These are phyloP conservation scores for Slavum lentiscoides DNA, from an alignment of 2,888 invertebrate genomes.

Conservation along the genomic window DNA sequence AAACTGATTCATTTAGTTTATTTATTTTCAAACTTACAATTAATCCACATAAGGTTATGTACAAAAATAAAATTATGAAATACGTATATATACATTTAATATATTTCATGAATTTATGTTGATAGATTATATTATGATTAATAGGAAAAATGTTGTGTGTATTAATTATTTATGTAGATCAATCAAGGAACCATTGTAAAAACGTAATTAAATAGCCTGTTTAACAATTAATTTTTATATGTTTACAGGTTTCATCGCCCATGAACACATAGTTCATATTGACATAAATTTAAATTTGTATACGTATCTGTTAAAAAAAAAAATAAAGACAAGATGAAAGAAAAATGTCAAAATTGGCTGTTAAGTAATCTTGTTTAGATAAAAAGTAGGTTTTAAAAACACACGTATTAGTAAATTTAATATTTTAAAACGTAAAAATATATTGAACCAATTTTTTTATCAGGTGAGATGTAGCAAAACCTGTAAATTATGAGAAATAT, in stretches of 20 bases:
- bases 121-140: too few species aligned
- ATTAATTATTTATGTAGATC: background rate
- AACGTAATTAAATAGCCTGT: background rate
- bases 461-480: conserved; percentile 8
- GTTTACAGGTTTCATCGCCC: conserved; percentile 64
- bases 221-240: background rate
- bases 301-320: background rate
- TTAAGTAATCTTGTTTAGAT: conserved; percentile 38
- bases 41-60: too few species aligned
- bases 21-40: too few species aligned
- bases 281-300: conserved; percentile 8
- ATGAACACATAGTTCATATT: conserved; percentile 59
- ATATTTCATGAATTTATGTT: background rate
- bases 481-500: conserved; percentile 25
- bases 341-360: background rate
- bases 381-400: conserved; percentile 30
- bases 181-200: background rate
- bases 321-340: background rate
- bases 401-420: conserved; percentile 36
- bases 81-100: background rate
- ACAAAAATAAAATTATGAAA: too few species aligned
- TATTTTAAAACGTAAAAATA: conserved; percentile 29
- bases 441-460: conserved; percentile 29
- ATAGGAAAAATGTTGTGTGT: too few species aligned
- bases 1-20: too few species aligned